A percentile compares a stretch with the other conserved stretches of the same genome.
Evolutionary conservation across 2,113 vertebrate genomes (phyloP).

Genomic region (Clarias macrocephalus): DNA sequence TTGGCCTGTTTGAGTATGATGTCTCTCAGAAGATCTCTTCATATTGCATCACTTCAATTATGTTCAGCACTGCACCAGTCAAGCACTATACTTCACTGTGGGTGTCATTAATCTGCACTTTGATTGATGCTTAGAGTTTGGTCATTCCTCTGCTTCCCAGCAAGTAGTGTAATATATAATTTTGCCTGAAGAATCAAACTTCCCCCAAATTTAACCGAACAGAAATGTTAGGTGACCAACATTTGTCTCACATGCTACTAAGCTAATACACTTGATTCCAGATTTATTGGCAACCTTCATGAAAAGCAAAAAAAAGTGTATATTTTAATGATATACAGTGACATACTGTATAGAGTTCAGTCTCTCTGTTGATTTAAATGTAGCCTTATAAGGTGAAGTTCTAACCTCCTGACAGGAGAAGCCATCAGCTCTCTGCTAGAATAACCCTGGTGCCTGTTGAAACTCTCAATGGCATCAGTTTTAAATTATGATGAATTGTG

Average conservation of each 20-base stretch:
- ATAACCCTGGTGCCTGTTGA: not conserved
- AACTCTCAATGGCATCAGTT: not conserved
- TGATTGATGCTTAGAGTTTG: not conserved
- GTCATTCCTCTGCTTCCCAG: not conserved
- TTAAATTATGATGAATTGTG: not conserved
- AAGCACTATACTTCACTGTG: not conserved
- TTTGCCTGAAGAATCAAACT: not conserved
- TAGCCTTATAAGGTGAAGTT: not conserved
- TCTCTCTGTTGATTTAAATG: not conserved
- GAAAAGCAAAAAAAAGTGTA: not conserved
- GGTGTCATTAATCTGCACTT: not conserved
- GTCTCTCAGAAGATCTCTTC: not conserved
- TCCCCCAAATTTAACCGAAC: not conserved
- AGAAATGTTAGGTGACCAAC: not conserved
- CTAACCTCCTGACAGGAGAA: not conserved
- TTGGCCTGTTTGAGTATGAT: not conserved
- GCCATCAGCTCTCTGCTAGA: not conserved
- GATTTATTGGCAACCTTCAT: not conserved
- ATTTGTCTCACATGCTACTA: not conserved
- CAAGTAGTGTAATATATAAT: not conserved
- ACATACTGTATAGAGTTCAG: not conserved
- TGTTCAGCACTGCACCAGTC: not conserved
- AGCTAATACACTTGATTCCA: not conserved
- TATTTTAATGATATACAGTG: too few relatives aligned
- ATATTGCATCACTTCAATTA: not conserved